Conservation (phyloP, 2,797 vertebrate species). For the Numenius phaeopus region DNA sequence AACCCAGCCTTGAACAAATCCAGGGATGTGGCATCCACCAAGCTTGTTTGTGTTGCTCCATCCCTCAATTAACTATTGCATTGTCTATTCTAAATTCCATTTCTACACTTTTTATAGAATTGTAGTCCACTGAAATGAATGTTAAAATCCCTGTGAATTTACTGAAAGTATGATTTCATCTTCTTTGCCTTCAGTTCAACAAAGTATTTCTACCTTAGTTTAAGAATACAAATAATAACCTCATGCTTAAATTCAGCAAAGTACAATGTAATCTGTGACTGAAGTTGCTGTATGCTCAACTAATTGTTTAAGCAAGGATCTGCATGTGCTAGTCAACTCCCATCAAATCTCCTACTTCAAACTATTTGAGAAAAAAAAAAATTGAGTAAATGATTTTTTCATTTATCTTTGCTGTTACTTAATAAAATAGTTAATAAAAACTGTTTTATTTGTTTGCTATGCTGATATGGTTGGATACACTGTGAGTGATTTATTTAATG, state of each 20-base stretch:
- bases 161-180: background rate
- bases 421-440: background rate
- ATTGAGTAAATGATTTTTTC: background rate
- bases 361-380: background rate
- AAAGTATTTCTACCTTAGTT: background rate
- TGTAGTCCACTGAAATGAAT: background rate
- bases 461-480: background rate
- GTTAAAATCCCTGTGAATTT: background rate
- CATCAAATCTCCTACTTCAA: background rate
- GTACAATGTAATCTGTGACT: background rate
- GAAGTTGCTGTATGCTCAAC: background rate
- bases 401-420: background rate
- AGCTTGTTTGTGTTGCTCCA: background rate
- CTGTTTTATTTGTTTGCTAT: background rate
- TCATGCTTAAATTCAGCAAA: background rate
- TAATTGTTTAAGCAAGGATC: background rate
- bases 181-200: background rate
- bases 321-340: background rate
- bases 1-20: background rate
- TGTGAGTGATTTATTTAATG: background rate
- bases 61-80: background rate
- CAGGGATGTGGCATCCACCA: background rate
- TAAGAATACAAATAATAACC: background rate
- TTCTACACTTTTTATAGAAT: background rate
- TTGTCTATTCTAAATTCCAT: background rate